Evolutionary conservation across 2,797 vertebrate species (phyloP).

Genomic region (Stomatorhinus walkeri): DNA sequence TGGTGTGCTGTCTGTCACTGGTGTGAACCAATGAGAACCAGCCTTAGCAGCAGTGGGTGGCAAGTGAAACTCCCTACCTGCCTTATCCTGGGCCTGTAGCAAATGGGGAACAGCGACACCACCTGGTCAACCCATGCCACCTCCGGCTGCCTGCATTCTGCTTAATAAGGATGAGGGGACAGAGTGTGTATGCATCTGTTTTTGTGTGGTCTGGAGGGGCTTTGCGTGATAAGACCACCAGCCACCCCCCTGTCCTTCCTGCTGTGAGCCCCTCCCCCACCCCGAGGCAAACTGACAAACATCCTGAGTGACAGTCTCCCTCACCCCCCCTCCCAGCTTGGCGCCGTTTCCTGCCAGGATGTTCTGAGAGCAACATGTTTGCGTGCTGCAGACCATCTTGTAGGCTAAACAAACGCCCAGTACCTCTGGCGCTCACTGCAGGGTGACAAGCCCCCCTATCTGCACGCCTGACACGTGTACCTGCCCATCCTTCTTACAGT

Average conservation of each 20-base stretch:
- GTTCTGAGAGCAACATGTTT: neutral
- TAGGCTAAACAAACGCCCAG: neutral
- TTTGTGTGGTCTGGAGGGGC: constrained; percentile 29
- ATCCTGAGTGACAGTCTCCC: neutral
- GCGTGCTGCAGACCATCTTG: neutral
- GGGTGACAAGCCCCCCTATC: neutral
- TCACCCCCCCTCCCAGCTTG: neutral
- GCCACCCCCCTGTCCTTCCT: constrained; percentile 56
- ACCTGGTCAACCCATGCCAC: neutral
- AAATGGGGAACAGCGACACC: neutral
- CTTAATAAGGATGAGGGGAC: neutral
- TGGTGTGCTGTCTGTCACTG: neutral
- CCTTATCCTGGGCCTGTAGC: neutral
- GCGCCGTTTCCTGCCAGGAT: neutral
- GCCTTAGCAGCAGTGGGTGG: neutral
- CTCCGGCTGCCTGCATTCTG: neutral
- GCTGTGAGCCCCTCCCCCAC: constrained; percentile 38
- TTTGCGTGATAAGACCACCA: constrained; percentile 57
- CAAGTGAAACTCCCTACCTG: neutral
- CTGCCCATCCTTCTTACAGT: neutral
- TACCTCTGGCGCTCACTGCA: neutral
- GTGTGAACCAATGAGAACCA: neutral
- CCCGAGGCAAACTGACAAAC: neutral
- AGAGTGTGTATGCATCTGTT: neutral
- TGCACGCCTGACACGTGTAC: neutral